A percentile compares a stretch with the other conserved stretches of the same genome.
Conservation (phyloP, 2,888 invertebrate species). For the Sesia bembeciformis region DNA sequence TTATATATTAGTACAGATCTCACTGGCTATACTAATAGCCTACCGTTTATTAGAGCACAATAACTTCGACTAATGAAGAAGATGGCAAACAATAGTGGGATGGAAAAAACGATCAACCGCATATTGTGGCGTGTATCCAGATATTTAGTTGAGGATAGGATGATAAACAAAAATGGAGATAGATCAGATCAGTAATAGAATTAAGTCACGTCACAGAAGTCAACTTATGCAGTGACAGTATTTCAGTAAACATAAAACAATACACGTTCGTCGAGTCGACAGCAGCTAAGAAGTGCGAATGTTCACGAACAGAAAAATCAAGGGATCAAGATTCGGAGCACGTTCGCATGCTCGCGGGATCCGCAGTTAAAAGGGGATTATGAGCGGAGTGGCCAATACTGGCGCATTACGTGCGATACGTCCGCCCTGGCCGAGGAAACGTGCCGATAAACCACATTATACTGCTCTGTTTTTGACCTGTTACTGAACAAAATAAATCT, state of each 20-base stretch:
- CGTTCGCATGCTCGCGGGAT: slow-evolving; percentile 40
- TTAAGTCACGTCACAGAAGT: too few relatives aligned
- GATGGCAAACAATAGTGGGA: too few relatives aligned
- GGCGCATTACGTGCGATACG: slow-evolving; percentile 40
- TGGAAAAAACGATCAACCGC: too few relatives aligned
- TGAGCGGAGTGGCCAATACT: slow-evolving; percentile 64
- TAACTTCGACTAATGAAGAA: too few relatives aligned
- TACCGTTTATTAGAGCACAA: too few relatives aligned
- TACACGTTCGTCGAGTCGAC: slow-evolving; percentile 21
- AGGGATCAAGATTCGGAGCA: slow-evolving; percentile 47
- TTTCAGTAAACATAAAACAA: too few relatives aligned
- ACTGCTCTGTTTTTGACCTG: slow-evolving; percentile 27
- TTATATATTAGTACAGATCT: background rate
- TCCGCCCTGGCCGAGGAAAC: slow-evolving; percentile 20
- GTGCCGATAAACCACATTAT: slow-evolving; percentile 43
- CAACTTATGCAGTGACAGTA: too few relatives aligned
- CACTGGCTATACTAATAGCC: background rate
- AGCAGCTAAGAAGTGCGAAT: slow-evolving; percentile 52
- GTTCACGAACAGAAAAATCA: slow-evolving; percentile 43
- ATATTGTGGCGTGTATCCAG: too few relatives aligned
- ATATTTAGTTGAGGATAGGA: too few relatives aligned
- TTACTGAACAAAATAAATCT: background rate
- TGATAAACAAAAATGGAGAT: too few relatives aligned
- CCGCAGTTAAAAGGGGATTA: slow-evolving; percentile 71
- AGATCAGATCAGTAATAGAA: too few relatives aligned